Percentiles rank a stretch among this genome's conserved stretches.
Conservation (phyloP, 92 coral and sea anemone genomes). For the Montipora capitata region DNA sequence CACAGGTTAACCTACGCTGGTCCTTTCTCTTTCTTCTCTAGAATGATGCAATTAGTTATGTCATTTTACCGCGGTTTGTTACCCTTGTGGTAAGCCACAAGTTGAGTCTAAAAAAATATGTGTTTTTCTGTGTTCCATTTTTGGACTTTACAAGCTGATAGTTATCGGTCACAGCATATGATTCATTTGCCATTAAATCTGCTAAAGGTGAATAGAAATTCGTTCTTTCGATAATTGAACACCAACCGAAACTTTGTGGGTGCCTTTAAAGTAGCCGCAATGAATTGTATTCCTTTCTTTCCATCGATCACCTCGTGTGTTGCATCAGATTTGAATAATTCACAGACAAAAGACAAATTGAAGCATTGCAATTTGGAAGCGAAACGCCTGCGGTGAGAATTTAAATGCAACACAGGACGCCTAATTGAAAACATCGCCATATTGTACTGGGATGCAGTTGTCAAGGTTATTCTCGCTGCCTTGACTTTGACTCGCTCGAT, state of each 20-base stretch:
- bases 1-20: background rate
- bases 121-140: background rate
- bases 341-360: constrained; percentile 48
- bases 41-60: background rate
- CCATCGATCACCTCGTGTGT: constrained; percentile 30
- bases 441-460: constrained; percentile 23
- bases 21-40: background rate
- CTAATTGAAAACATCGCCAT: constrained; percentile 30
- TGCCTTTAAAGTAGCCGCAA: constrained; percentile 42
- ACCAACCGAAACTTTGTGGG: constrained; percentile 4
- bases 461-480: constrained; percentile 51
- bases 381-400: constrained; percentile 45
- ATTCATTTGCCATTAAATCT: background rate
- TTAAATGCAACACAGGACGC: constrained; percentile 36
- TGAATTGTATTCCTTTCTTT: constrained; percentile 13
- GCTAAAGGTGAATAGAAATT: background rate
- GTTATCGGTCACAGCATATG: background rate
- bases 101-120: background rate
- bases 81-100: constrained; percentile 41
- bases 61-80: background rate
- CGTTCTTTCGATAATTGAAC: constrained; percentile 39
- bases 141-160: background rate
- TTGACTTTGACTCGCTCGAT: constrained; percentile 14
- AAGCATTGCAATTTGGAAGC: constrained; percentile 38
- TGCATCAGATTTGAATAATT: constrained; percentile 57